A percentile compares a stretch with the other conserved stretches of the same genome.
Conservation (phyloP, 2,797 vertebrate species). For the Argentina silus region DNA sequence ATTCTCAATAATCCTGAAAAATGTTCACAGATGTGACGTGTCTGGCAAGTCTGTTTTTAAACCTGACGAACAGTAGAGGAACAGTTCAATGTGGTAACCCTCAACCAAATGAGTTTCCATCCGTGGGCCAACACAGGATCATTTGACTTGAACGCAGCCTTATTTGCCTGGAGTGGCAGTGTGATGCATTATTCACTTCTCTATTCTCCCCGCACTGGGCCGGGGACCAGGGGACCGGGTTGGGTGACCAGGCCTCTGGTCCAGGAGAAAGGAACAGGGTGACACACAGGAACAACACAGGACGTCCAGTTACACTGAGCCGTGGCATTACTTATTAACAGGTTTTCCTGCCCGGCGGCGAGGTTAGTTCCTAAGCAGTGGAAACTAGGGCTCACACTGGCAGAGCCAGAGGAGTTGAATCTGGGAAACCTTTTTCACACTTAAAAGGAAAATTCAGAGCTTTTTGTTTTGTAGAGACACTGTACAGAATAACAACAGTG, state of each 20-base stretch:
- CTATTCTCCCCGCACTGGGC: neutral
- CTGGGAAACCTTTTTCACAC: neutral
- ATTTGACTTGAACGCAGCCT: neutral
- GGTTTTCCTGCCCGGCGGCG: conserved; percentile 17
- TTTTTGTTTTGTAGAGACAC: too few species aligned
- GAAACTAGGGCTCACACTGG: conserved; percentile 25
- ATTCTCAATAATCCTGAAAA: too few species aligned
- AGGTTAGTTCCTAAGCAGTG: conserved; percentile 18
- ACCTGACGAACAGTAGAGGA: too few species aligned
- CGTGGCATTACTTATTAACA: conserved; percentile 71
- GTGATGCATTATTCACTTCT: neutral
- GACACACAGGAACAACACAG: conserved; percentile 52
- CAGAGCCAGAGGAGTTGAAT: neutral
- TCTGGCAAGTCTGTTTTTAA: too few species aligned
- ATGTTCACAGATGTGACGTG: too few species aligned
- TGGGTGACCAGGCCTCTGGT: neutral
- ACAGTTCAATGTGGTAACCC: too few species aligned
- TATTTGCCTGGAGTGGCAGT: neutral
- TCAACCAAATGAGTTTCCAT: neutral
- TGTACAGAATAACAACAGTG: too few species aligned
- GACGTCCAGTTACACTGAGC: conserved; percentile 51
- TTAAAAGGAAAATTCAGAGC: too few species aligned
- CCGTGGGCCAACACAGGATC: too few species aligned
- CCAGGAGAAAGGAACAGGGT: neutral
- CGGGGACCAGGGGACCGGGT: neutral